Evolutionary conservation across 30 jellyfish, hydroid and myxozoan genomes (phyloP), one percentile per base, ranked within the genome.

Genomic region (Aurelia sp.): DNA sequence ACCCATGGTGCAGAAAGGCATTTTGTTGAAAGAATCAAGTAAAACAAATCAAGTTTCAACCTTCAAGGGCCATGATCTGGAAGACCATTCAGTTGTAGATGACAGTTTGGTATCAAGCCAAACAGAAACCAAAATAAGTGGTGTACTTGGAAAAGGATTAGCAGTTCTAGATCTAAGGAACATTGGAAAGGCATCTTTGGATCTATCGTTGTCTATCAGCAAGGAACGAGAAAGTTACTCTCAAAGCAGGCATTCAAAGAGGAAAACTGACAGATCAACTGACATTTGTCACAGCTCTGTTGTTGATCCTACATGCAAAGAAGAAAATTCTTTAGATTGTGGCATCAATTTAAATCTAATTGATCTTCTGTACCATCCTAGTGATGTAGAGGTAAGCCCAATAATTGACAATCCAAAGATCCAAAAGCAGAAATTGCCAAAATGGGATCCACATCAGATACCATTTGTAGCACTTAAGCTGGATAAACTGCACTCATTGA

Each of bases 291-390:
- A 6, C 3, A 11, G 17, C 1, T 4, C 68, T 1, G 51, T 13
- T 40, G 66, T 18, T 40, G 51, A 15, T 4, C 89, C 62, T 30
- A 63, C 23, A 15, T 40, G 19, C 18, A 76, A 63, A 47, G 80
- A 23, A 30, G 85, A 30, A 3, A 30, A 16, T 7, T 77, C 55
- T 68, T 50, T 40, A 71, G 35, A 31, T 21, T 31, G 76, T 76
- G 98, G 96, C 15, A 22, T 74, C 19, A 62, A 76, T 61, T 52
- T 92, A 23, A 86, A 73, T 48, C 77, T 92, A 23, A 73, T 92
- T 44, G 98, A 92, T 76, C 93, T 66, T 31, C 95, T 92, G 23
- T 87, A 87, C 61, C 97, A 92, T 75, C 95, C 98, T 1, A 41
- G 92, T 13, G 98, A 92, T 76, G 72, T 92, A 11, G 90, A 66